Conservation (phyloP, 2,797 vertebrate species). For the Pteronotus mesoamericanus region DNA sequence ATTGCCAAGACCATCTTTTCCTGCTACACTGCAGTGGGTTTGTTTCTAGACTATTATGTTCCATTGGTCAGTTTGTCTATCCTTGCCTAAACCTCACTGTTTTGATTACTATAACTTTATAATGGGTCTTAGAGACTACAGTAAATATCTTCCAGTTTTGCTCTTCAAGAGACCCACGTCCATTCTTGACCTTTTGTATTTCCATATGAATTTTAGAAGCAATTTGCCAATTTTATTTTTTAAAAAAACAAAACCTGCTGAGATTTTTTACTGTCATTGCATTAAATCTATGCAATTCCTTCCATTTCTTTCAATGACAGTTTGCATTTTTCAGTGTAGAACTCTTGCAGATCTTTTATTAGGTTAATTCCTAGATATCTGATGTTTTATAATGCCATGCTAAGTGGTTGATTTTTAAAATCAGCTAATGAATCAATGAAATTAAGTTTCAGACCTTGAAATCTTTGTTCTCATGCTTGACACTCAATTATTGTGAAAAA, state of each 20-base stretch:
- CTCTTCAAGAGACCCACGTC: background rate
- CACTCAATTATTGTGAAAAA: background rate
- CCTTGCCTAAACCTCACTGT: no score
- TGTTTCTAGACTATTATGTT: no score
- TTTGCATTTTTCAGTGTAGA: background rate
- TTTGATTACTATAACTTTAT: no score
- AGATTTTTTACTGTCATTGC: background rate
- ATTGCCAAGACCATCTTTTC: background rate
- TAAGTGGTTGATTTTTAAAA: background rate
- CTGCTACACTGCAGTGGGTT: background rate
- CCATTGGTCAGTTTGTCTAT: no score
- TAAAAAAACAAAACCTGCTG: no score
- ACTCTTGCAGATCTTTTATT: background rate
- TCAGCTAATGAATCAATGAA: background rate
- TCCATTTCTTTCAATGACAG: background rate
- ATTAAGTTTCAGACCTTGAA: background rate
- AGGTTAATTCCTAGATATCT: background rate
- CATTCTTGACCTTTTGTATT: background rate
- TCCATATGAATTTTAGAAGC: background rate
- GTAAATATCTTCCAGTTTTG: background rate
- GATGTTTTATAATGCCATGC: background rate
- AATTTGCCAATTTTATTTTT: background rate
- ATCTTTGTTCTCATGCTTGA: background rate
- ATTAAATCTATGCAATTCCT: background rate
- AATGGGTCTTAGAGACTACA: background rate